Conservation (phyloP, 2,113 vertebrate species). For the Zosterops pallidus region DNA sequence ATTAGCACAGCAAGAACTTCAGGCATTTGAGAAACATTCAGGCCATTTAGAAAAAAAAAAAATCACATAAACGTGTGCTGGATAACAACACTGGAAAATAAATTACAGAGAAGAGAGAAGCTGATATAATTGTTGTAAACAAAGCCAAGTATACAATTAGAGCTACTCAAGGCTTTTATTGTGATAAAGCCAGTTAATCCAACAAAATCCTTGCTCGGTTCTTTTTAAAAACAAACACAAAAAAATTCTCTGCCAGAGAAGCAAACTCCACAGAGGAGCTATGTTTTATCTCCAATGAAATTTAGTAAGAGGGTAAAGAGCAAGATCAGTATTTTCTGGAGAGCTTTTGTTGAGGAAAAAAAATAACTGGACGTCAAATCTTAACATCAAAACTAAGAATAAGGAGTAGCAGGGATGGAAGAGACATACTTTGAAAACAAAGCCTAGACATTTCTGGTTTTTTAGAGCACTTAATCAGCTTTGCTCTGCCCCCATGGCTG, state of each 20-base stretch:
- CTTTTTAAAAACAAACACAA: neutral
- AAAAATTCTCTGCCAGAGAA: neutral
- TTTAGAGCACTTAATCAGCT: neutral
- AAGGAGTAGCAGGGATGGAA: neutral
- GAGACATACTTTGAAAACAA: neutral
- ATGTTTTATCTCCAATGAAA: neutral
- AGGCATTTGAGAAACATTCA: neutral
- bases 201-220: slow-evolving; percentile 20
- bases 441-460: neutral
- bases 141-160: slow-evolving; percentile 59
- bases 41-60: neutral
- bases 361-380: neutral
- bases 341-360: neutral
- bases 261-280: neutral
- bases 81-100: slow-evolving; percentile 23
- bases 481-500: neutral
- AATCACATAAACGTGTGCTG: neutral
- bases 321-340: neutral
- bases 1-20: neutral
- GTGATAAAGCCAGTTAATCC: slow-evolving; percentile 39
- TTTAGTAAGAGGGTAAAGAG: neutral
- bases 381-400: neutral
- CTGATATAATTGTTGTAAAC: slow-evolving; percentile 48
- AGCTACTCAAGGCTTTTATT: slow-evolving; percentile 46
- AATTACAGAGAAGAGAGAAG: slow-evolving; percentile 25